Base-by-base conservation (phyloP, 2,888 invertebrate genomes). In the Erannis defoliaria region DNA sequence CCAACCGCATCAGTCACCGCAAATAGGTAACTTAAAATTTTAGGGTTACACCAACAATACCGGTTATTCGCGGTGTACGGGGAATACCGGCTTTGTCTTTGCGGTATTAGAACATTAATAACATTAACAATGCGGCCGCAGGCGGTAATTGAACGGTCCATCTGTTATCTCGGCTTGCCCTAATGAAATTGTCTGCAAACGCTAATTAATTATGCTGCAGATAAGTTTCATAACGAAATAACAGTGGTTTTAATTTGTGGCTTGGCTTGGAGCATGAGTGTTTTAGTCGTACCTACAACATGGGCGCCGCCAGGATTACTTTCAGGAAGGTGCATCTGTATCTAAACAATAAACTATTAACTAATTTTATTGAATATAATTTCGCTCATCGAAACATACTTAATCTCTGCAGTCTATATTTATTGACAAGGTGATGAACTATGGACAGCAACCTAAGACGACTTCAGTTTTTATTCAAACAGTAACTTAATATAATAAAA, bases 91-190 rank as follows among this genome's bases (percentile, higher is more conserved):
- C 73, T 78, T 83, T 84, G 84, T 84, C 83, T 84, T 78, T 78
- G 80, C 73, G 79, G 82, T 78, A 77, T 80, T 77, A 82, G 75
- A 71, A 77, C 83, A 86, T 86, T 87, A 86, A 88, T 85, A 88
- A 84, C 80, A 83, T 79, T 80, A 79, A 86, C 86, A 86, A 85
- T 85, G 84, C 82, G 82, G 79, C 71, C 79, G 74, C 70, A 26
- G 64, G 74, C 73, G 77, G 78, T 83, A 85, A 87, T 87, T 81
- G 85, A 83, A 82, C 81, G 62, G 75, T 74, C 78, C 82, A 81
- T 85, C 84, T 78, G 78, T 84, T 85, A 85, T 85, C 84, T 81
- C 76, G 75, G 60, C 73, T 67, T 71, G 62, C 67, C 70, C 74
- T 83, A 82, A 84, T 84, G 79, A 81, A 83, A 86, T 83, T 82